Conservation (phyloP, 2,888 invertebrate genomes). For the Sarcophaga caerulescens region DNA sequence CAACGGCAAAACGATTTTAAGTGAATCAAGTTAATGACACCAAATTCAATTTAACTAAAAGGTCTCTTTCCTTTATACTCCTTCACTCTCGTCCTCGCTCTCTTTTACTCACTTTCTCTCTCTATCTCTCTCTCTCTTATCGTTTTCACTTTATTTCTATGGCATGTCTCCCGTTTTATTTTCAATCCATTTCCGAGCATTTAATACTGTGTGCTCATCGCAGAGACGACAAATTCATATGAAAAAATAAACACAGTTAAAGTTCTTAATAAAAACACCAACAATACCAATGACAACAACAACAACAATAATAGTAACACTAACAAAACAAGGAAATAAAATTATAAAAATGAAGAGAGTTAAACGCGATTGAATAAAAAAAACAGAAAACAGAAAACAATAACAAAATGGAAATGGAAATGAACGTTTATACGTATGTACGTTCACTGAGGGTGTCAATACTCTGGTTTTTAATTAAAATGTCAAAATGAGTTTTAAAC, state of each 20-base stretch:
- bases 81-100: background rate
- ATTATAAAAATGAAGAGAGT: constrained; percentile 15
- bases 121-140: background rate
- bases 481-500: constrained; percentile 66
- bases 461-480: constrained; percentile 68
- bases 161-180: background rate
- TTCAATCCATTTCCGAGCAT: constrained; percentile 36
- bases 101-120: constrained; percentile 1
- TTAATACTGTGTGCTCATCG: constrained; percentile 3
- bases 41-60: constrained; percentile 69
- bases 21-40: constrained; percentile 69
- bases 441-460: constrained; percentile 51
- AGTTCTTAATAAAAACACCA: background rate
- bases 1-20: constrained; percentile 67
- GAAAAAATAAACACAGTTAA: background rate
- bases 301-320: constrained; percentile 51
- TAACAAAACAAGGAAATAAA: constrained; percentile 21
- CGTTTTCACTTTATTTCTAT: background rate
- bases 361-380: background rate
- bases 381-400: background rate
- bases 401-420: constrained; percentile 22
- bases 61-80: constrained; percentile 46
- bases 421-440: constrained; percentile 10
- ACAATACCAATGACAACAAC: no score
- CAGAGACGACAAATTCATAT: constrained; percentile 37